phyloP scores from a whole-genome alignment of 2,113 vertebrate genomes.

The Eolophus roseicapilla region DNA sequence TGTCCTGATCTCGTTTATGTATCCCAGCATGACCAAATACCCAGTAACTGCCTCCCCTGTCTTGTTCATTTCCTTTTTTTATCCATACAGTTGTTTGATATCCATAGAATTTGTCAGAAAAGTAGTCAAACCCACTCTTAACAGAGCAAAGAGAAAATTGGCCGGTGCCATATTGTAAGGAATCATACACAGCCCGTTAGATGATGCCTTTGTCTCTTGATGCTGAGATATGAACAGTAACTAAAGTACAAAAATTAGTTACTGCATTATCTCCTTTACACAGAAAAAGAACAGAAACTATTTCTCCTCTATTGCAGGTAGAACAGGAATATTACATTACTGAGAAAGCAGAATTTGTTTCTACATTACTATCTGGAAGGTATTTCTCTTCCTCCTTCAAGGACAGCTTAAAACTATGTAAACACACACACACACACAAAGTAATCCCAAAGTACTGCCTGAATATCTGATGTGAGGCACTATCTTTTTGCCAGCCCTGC shows the following conservation, averaged over 20 bases:
- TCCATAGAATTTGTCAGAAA: neutral
- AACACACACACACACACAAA: neutral
- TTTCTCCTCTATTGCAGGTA: neutral
- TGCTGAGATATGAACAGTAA: neutral
- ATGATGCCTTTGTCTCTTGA: neutral
- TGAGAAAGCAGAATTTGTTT: neutral
- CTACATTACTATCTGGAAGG: neutral
- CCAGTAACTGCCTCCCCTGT: neutral
- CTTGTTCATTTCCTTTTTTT: conserved; percentile 19
- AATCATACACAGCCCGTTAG: neutral
- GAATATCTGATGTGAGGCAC: neutral
- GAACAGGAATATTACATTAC: neutral
- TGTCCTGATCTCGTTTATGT: neutral
- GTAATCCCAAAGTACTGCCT: neutral
- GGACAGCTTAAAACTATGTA: neutral
- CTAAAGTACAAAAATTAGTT: neutral
- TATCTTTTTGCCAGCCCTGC: neutral
- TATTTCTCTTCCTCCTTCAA: neutral
- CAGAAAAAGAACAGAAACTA: neutral
- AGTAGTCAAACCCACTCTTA: neutral
- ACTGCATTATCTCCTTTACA: neutral
- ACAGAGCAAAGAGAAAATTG: conserved; percentile 30
- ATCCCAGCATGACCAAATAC: conserved; percentile 41
- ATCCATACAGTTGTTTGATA: conserved; percentile 26
- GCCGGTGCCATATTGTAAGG: conserved; percentile 34